Percentiles rank a stretch among this genome's conserved stretches.
Conservation (phyloP, 2,797 vertebrate genomes). For the Chelon auratus region DNA sequence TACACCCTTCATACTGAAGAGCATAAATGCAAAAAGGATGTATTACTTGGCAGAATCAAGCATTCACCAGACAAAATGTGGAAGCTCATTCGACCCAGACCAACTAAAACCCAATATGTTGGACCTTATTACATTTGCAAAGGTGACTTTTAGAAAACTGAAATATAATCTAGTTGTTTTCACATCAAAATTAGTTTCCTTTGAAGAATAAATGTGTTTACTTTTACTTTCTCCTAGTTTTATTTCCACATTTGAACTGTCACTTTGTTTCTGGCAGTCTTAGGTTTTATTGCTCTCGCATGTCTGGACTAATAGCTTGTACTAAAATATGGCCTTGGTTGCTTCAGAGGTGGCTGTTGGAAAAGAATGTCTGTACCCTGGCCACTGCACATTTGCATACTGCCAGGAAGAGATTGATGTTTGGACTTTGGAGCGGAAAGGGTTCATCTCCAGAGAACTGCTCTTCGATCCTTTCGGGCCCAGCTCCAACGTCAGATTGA, state of each 20-base stretch:
- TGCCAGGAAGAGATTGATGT: slow-evolving; percentile 99
- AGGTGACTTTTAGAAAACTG: slow-evolving; percentile 80
- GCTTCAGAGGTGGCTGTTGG: slow-evolving; percentile 93
- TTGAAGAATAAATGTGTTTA: no score
- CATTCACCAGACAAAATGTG: slow-evolving; percentile 88
- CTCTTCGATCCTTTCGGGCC: slow-evolving; percentile 90
- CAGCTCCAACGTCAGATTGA: slow-evolving; percentile 87
- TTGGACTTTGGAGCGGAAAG: slow-evolving; percentile 96
- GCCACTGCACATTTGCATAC: slow-evolving; percentile 97
- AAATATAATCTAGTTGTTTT: no score
- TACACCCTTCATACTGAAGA: slow-evolving; percentile 89
- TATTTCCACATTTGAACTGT: not conserved
- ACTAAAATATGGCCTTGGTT: slow-evolving; percentile 19
- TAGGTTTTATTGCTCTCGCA: not conserved
- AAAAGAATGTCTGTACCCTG: slow-evolving; percentile 93
- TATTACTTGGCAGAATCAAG: slow-evolving; percentile 92
- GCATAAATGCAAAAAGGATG: slow-evolving; percentile 98
- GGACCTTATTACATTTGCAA: slow-evolving; percentile 99
- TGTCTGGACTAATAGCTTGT: not conserved
- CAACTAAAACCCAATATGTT: slow-evolving; percentile 96
- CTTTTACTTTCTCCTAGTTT: not conserved
- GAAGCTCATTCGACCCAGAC: slow-evolving; percentile 96
- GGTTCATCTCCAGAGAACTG: slow-evolving; percentile 92
- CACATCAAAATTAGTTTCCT: no score
- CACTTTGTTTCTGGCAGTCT: not conserved